phyloP scores from a whole-genome alignment of 2,797 vertebrate species.

The Alcedo quadribrachys region DNA sequence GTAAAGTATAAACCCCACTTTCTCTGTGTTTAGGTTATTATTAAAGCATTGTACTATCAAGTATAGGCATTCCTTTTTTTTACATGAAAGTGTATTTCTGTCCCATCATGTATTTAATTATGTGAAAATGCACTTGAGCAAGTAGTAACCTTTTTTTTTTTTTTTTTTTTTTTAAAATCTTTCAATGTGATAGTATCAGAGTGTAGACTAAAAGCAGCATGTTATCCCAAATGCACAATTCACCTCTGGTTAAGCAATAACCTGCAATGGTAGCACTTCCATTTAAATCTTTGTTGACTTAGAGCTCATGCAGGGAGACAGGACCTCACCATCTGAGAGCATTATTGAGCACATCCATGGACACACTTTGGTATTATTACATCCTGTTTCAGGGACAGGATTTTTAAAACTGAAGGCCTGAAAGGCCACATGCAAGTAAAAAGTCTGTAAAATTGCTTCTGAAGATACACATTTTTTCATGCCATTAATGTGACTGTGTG shows the following conservation, averaged over 20 bases:
- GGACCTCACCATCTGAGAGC: neutral
- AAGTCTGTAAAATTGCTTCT: neutral
- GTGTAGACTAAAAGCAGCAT: neutral
- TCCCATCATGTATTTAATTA: neutral
- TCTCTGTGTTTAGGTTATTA: neutral
- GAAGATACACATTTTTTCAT: neutral
- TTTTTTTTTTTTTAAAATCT: neutral
- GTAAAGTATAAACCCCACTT: neutral
- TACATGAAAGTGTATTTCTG: neutral
- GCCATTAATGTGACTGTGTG: accelerated
- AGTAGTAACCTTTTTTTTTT: neutral
- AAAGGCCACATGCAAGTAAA: neutral
- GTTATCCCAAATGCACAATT: neutral
- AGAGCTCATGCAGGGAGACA: neutral
- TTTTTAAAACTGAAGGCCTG: neutral
- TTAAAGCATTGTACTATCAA: neutral
- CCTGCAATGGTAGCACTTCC: neutral
- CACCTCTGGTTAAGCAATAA: neutral
- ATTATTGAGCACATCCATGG: neutral
- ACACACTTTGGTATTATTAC: neutral
- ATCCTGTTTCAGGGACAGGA: neutral
- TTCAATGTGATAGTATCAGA: accelerated
- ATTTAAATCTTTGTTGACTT: neutral
- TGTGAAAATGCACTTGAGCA: neutral
- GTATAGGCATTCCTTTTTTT: neutral